phyloP scores from a whole-genome alignment of 2,888 invertebrate genomes.

The Plagodis pulveraria region DNA sequence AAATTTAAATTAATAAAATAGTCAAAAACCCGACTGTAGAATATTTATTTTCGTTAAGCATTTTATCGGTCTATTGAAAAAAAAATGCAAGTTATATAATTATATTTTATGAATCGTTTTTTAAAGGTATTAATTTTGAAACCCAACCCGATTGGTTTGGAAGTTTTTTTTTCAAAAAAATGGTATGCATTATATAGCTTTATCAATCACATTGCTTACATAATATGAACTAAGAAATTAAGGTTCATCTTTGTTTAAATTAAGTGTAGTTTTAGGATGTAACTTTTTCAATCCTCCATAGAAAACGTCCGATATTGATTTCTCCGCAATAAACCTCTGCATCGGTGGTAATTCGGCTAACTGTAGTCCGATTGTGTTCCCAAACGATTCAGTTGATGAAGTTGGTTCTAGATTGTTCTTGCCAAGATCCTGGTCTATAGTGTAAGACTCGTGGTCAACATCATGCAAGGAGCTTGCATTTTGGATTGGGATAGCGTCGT shows the following conservation, averaged over 20 bases:
- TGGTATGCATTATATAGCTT: neutral
- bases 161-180: neutral
- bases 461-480: neutral
- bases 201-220: too few relatives aligned
- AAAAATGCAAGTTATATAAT: too few relatives aligned
- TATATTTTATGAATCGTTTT: too few relatives aligned
- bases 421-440: slow-evolving; percentile 9
- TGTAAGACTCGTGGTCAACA: slow-evolving; percentile 4
- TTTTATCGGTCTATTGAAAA: too few relatives aligned
- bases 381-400: slow-evolving; percentile 29
- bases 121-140: too few relatives aligned
- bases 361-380: slow-evolving; percentile 45
- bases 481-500: too few relatives aligned
- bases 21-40: too few relatives aligned
- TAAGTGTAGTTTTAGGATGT: slow-evolving; percentile 28
- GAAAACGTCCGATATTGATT: slow-evolving; percentile 56
- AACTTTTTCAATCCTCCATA: slow-evolving; percentile 48
- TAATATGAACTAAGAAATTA: neutral
- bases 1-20: too few relatives aligned
- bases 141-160: too few relatives aligned
- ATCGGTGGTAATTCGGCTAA: slow-evolving; percentile 42
- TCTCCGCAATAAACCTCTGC: slow-evolving; percentile 52
- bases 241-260: slow-evolving; percentile 13
- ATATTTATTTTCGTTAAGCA: too few relatives aligned
- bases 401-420: neutral